Conservation (phyloP, 2,888 invertebrate genomes). For the Litoditis marina region DNA sequence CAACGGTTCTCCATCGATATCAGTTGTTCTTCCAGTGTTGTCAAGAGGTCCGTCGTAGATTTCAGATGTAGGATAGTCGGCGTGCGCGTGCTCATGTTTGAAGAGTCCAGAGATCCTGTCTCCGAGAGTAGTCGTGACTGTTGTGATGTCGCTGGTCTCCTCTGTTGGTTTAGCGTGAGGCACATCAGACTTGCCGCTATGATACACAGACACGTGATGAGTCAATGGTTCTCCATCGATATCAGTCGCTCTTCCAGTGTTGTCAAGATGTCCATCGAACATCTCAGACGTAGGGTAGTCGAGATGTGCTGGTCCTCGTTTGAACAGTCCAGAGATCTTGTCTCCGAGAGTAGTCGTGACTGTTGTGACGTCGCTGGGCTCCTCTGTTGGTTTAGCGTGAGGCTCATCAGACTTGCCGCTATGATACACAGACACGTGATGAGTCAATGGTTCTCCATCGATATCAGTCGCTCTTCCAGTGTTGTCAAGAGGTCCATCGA, state of each 20-base stretch:
- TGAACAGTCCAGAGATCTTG: conserved; percentile 37
- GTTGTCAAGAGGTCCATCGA: conserved; percentile 25
- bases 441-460: conserved; percentile 21
- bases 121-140: conserved; percentile 13
- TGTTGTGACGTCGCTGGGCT: conserved; percentile 21
- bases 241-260: conserved; percentile 11
- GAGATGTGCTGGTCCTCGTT: conserved; percentile 34
- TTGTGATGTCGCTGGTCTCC: conserved; percentile 9
- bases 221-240: conserved; percentile 25
- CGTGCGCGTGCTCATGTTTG: conserved; percentile 35
- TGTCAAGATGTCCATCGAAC: conserved; percentile 28
- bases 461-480: conserved; percentile 15
- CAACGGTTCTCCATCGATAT: conserved; percentile 36
- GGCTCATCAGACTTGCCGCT: conserved; percentile 23
- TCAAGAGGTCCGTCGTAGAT: conserved; percentile 32
- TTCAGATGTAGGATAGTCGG: conserved; percentile 42
- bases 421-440: conserved; percentile 32
- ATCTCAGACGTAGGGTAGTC: conserved; percentile 43
- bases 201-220: conserved; percentile 31
- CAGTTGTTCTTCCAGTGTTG: conserved; percentile 18
- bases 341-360: conserved; percentile 15
- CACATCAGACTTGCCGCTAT: conserved; percentile 24
- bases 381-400: conserved; percentile 11
- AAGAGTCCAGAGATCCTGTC: conserved; percentile 37
- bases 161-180: conserved; percentile 9